These are phyloP conservation scores for Osmoderma eremita DNA, from an alignment of 2,888 invertebrate species.

Conservation along the genomic window DNA sequence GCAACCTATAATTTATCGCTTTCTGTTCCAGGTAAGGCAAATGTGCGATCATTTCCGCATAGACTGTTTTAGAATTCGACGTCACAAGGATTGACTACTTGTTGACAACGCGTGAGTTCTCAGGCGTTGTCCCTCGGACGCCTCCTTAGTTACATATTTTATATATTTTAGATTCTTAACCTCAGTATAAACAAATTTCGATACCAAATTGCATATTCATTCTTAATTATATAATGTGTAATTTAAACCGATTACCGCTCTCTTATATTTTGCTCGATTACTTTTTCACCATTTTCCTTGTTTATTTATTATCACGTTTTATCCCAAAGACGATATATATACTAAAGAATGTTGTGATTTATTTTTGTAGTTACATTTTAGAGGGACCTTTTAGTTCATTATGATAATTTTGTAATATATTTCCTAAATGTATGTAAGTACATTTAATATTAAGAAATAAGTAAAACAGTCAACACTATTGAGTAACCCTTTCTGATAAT, in stretches of 20 bases:
- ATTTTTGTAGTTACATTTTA: conserved; percentile 12
- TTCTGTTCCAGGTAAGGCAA: conserved; percentile 82
- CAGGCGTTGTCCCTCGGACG: conserved; percentile 62
- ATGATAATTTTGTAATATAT: conserved; percentile 21
- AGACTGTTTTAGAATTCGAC: conserved; percentile 77
- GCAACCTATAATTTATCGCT: too few relatives aligned
- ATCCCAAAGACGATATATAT: conserved; percentile 26
- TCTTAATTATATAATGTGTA: conserved; percentile 28
- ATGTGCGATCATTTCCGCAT: conserved; percentile 95
- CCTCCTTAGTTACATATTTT: conserved; percentile 42
- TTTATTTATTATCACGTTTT: conserved; percentile 25
- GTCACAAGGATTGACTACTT: conserved; percentile 60
- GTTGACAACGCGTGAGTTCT: conserved; percentile 64
- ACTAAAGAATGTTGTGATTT: conserved; percentile 26
- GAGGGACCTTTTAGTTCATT: conserved; percentile 28
- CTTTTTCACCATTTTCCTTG: not conserved
- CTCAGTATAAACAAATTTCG: conserved; percentile 29
- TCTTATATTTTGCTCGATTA: conserved; percentile 20
- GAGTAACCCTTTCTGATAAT: too few relatives aligned
- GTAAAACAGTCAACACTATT: not conserved
- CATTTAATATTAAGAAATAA: conserved; percentile 1
- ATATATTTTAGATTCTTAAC: conserved; percentile 19
- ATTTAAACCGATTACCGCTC: conserved; percentile 19
- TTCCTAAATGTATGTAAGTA: not conserved
- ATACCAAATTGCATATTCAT: conserved; percentile 15